Conservation (phyloP, 2,888 invertebrate genomes). For the Acrobasis consociella region DNA sequence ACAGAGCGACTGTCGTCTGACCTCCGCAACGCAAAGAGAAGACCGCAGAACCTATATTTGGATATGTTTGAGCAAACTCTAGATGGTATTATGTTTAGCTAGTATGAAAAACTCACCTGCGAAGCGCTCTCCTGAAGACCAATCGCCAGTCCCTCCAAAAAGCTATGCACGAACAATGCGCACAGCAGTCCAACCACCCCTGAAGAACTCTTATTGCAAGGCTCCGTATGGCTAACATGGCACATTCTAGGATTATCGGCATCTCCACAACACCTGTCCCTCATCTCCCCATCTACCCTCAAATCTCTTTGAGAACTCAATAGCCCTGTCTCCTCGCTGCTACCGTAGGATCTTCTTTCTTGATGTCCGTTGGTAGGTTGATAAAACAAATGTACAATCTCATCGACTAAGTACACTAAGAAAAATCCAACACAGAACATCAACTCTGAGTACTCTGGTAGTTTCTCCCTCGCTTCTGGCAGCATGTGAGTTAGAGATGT, state of each 20-base stretch:
- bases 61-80: no score
- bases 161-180: constrained; percentile 89
- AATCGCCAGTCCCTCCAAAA: constrained; percentile 91
- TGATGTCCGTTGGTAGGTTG: constrained; percentile 50
- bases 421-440: constrained; percentile 87
- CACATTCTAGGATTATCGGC: constrained; percentile 77
- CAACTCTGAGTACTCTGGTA: constrained; percentile 84
- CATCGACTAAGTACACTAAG: constrained; percentile 87
- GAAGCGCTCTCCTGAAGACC: constrained; percentile 86
- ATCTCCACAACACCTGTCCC: constrained; percentile 58
- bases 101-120: constrained; percentile 71
- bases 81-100: no score
- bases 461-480: constrained; percentile 87
- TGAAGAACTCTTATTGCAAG: constrained; percentile 84
- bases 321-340: constrained; percentile 55
- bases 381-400: constrained; percentile 86
- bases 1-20: no score
- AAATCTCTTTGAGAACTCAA: constrained; percentile 36
- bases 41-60: no score
- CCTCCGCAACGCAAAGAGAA: no score
- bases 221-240: constrained; percentile 86
- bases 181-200: constrained; percentile 86
- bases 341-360: constrained; percentile 43
- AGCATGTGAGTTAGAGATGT: constrained; percentile 91
- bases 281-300: constrained; percentile 55